phyloP scores from a whole-genome alignment of 2,113 vertebrate species.

The Erpornis zantholeuca region DNA sequence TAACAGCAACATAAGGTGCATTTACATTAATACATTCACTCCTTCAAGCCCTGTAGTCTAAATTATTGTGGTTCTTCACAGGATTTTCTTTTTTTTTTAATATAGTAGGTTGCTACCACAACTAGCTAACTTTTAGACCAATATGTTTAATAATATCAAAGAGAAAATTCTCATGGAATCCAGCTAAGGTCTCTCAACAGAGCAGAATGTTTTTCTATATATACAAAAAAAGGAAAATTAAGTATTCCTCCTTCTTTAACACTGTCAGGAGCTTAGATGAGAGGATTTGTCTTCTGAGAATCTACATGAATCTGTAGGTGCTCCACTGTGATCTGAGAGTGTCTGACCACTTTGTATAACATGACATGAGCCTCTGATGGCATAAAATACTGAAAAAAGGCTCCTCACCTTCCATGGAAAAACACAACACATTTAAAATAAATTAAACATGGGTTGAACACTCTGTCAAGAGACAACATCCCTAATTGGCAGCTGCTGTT shows the following conservation, averaged over 20 bases:
- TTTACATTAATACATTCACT: not conserved
- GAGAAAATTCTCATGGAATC: not conserved
- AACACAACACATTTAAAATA: constrained; percentile 11
- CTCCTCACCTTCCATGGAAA: not conserved
- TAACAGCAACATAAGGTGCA: not conserved
- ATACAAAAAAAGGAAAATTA: not conserved
- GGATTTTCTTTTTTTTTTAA: not conserved
- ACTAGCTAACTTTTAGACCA: not conserved
- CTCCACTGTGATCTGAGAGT: not conserved
- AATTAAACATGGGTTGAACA: constrained; percentile 1
- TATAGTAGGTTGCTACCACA: not conserved
- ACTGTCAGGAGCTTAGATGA: not conserved
- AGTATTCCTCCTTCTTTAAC: not conserved
- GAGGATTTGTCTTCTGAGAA: not conserved
- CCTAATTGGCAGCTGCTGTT: constrained; percentile 56
- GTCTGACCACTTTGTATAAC: not conserved
- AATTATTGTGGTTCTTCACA: not conserved
- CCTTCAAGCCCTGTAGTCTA: not conserved
- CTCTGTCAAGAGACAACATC: constrained; percentile 38
- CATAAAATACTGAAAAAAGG: not conserved
- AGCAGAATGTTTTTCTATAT: not conserved
- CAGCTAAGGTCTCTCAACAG: not conserved
- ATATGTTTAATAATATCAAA: not conserved
- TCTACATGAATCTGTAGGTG: not conserved
- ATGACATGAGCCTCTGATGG: not conserved